A percentile compares a stretch with the other conserved stretches of the same genome.
Evolutionary conservation across 1,140 invertebrate species (phyloP).

Genomic region (Anagrus nilaparvatae): DNA sequence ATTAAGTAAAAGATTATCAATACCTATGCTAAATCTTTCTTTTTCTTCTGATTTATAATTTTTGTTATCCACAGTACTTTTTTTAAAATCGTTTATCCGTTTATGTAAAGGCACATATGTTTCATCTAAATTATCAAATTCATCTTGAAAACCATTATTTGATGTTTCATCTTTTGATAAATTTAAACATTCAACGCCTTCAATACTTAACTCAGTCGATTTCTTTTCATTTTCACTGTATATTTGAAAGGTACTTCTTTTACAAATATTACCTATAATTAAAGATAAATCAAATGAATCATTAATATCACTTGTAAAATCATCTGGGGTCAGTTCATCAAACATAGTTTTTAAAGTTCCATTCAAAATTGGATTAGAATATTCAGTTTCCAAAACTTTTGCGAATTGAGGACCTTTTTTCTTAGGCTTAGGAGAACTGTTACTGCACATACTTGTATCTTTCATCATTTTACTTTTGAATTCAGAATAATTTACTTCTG

Average conservation of each 20-base stretch:
- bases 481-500: too few relatives aligned
- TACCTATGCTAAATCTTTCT: slow-evolving; percentile 16
- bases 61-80: slow-evolving; percentile 1
- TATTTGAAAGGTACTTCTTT: background rate
- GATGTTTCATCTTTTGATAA: background rate
- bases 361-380: slow-evolving; percentile 25
- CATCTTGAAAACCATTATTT: slow-evolving; percentile 18
- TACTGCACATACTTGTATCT: too few relatives aligned
- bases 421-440: slow-evolving; percentile 6
- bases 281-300: slow-evolving; percentile 46
- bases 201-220: background rate
- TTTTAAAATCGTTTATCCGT: slow-evolving; percentile 19
- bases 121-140: slow-evolving; percentile 26
- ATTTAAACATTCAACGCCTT: background rate
- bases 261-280: slow-evolving; percentile 46
- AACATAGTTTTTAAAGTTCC: slow-evolving; percentile 29
- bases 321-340: slow-evolving; percentile 36
- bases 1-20: slow-evolving; percentile 22
- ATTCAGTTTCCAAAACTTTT: slow-evolving; percentile 25
- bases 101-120: slow-evolving; percentile 27
- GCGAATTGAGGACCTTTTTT: slow-evolving; percentile 26
- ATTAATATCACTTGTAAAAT: slow-evolving; percentile 38
- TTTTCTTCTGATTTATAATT: background rate
- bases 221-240: background rate
- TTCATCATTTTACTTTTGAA: too few relatives aligned